Evolutionary conservation across 1,140 invertebrate genomes (phyloP), one percentile per base, ranked within the genome.

Genomic region (Cataglyphis hispanica): DNA sequence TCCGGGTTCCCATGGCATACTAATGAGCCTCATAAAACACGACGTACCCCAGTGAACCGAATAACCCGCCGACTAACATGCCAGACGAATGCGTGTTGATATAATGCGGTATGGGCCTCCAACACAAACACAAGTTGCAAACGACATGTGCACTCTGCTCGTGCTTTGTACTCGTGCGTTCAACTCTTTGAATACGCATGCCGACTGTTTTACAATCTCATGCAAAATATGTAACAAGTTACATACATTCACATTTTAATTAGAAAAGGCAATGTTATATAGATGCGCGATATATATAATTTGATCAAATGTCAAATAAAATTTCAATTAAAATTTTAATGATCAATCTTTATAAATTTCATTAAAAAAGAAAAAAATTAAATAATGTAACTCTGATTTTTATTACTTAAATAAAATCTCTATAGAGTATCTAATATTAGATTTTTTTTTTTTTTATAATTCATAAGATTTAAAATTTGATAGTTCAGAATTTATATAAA

Each of bases 21-120:
- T 85, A 85, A 85, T 85, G 75, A 85, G 84, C 7, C 84, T 85
- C 84, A 58, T 85, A 85, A 85, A 80, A 34, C 63, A 69, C 63
- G 25, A 13, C 3, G 27, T 67, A 69, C 50, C 75, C 75, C 84
- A 80, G 60, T 85, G 84, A 85, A 85, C 84, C 75, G 84, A 80
- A 81, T 85, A 85, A 85, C 60, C 53, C 75, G 50, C 84, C 67
- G 84, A 80, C 66, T n/a, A 53, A 81, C 3, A 60, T 53, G n/a
- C 25, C 31, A 27, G 11, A 46, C 10, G 16, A 50, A 50, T 13
- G 83, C 16, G 56, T 50, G 46, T 16, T 50, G 46, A n/a, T 50
- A 50, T 50, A 50, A 50, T 22, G 53, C 11, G 27, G 8, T 19
- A 34, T 16, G 13, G 22, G 27, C 8, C 22, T 25, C 50, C 22